Base-by-base conservation (phyloP, 2,888 invertebrate genomes). In the Tachina grossa region DNA sequence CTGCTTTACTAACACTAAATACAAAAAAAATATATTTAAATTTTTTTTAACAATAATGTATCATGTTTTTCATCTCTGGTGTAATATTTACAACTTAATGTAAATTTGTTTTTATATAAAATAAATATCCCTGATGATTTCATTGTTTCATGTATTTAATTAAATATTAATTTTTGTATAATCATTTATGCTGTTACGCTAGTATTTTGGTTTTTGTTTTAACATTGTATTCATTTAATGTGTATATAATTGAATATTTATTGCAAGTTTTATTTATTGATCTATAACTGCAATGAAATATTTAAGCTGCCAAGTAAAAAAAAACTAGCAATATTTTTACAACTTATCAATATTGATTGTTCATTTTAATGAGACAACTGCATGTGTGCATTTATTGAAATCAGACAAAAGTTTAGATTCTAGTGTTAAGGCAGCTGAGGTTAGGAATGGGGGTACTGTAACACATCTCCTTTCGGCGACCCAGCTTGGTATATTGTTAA, bases 191-290 rank as follows among this genome's bases (percentile, higher is more conserved):
- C 6, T 31, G 5, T 31, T 31, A 6, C 31, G 31, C 31, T 6
- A 31, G 9, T 68, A 16, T 66, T 47, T 49, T 39, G 16, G 45
- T 47, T 22, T 47, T 65, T 45, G 45, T 57, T 57, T 31, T 53
- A 16, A 10, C 16, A 11, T 47, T 31, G 11, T 31, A 59, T 59
- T 16, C 4, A 51, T 59, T 47, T 72, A 59, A 59, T 59, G 6
- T 47, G 2, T 11, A 59, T 72, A 47, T 59, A 72, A 72, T 72
- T 72, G 47, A 47, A 31, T 47, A 72, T 47, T 59, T 47, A 59
- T 47, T 16, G 13, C 11, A 31, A 59, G 31, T 47, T 31, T n/a
- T 59, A 31, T 57, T 55, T 55, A 55, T 43, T 55, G 22, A 55
- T 45, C 45, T 5, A 11, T 57, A 45, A 45, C 1, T 22, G 22